Evolutionary conservation across 2,888 invertebrate species (phyloP).

Genomic region (Amiota communis): DNA sequence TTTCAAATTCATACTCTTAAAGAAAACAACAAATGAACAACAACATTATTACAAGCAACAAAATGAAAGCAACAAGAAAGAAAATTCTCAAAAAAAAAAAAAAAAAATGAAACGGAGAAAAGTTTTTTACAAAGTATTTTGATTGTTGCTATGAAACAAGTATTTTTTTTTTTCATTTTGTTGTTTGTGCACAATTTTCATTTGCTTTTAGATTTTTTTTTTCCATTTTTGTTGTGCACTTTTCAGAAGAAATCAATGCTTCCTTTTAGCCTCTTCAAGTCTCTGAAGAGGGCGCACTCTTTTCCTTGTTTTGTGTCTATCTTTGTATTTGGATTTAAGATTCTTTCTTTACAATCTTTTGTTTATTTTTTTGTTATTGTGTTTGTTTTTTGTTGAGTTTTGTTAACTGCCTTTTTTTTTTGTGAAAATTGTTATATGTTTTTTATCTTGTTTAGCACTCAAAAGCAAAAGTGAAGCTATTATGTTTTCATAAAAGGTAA

Average conservation of each 20-base stretch:
- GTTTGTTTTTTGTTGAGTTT: neutral
- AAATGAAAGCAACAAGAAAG: neutral
- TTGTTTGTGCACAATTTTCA: neutral
- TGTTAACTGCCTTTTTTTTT: neutral
- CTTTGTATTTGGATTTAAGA: slow-evolving; percentile 1
- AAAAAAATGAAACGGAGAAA: neutral
- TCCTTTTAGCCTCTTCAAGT: neutral
- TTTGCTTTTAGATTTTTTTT: neutral
- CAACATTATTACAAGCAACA: neutral
- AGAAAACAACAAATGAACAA: neutral
- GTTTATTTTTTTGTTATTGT: neutral
- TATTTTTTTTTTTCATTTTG: neutral
- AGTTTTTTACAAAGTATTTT: slow-evolving; percentile 30
- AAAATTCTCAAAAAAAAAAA: neutral
- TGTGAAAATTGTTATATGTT: neutral
- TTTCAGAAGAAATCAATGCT: slow-evolving; percentile 6
- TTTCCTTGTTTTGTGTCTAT: neutral
- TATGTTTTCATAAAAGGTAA: neutral
- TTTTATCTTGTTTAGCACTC: neutral
- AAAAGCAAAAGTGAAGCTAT: slow-evolving; percentile 8
- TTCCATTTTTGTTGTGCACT: neutral
- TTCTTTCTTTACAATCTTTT: neutral
- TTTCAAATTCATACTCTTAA: neutral
- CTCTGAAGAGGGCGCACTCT: neutral
- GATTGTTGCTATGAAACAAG: slow-evolving; percentile 32